A percentile compares a stretch with the other conserved stretches of the same genome.
Evolutionary conservation across 1,140 invertebrate species (phyloP).

Genomic region (Caenorhabditis tropicalis): DNA sequence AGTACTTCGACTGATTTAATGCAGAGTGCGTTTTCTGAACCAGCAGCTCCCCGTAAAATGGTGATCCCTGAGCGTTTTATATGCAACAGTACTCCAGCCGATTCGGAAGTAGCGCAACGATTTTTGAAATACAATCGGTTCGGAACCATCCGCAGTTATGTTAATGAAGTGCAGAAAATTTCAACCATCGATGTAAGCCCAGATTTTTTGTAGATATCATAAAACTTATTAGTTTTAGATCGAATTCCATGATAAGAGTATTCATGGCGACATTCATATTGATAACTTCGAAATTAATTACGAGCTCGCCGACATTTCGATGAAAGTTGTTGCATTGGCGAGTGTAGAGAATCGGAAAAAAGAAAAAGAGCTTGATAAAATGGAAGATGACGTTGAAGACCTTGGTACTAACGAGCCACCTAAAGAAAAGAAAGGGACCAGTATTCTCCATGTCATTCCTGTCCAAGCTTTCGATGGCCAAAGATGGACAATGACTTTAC

Average conservation of each 20-base stretch:
- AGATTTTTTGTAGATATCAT: background rate
- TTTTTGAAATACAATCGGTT: conserved; percentile 22
- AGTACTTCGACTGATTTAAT: background rate
- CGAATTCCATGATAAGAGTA: conserved; percentile 14
- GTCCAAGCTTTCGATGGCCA: conserved; percentile 2
- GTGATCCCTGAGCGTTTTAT: background rate
- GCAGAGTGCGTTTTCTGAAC: background rate
- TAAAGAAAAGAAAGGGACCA: conserved; percentile 18
- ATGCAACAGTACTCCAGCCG: background rate
- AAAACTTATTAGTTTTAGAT: background rate
- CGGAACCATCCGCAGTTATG: background rate
- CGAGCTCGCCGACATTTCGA: background rate
- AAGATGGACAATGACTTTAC: background rate
- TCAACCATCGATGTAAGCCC: background rate
- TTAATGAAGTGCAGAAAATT: conserved; percentile 6
- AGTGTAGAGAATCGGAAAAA: background rate
- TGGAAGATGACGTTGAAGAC: background rate
- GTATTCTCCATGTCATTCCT: conserved; percentile 9
- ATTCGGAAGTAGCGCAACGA: background rate
- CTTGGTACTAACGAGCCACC: background rate
- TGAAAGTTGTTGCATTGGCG: background rate
- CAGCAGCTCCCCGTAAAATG: background rate
- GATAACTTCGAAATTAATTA: conserved; percentile 13
- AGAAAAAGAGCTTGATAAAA: background rate
- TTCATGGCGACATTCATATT: conserved; percentile 19